Evolutionary conservation across 1,140 invertebrate genomes (phyloP), one percentile per base, ranked within the genome.

Genomic region (Cydia strobilella): DNA sequence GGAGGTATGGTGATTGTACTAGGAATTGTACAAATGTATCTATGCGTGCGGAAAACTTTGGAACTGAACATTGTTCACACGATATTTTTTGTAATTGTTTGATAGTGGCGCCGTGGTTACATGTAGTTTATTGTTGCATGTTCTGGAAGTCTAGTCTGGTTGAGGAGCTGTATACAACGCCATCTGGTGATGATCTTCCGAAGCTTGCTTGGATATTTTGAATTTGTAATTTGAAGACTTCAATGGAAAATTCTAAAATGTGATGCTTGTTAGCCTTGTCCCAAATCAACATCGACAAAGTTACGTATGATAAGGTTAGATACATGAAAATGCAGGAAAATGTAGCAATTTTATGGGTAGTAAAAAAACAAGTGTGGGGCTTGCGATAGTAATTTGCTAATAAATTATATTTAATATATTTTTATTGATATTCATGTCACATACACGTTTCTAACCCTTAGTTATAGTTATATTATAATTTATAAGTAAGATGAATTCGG

Each of bases 141-240:
- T 69, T 35, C 65, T 69, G 65, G 27, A 69, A 69, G 65, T 0
- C 2, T 69, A 59, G 51, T 54, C 15, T 9, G 15, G 15, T n/a
- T 54, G 51, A 42, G 10, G 9, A 42, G 54, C 10, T 59, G 7
- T 59, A 10, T 7, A 7, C 9, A 31, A 10, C 31, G 35, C n/a
- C 65, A 42, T 42, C 65, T 69, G n/a, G 1, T 35, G 31, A 18
- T 20, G 65, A 66, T 66, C n/a, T 66, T 66, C 63, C 25, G 27
- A 35, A 35, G 42, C 42, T 42, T 42, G 39, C 12, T 48, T 15
- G 45, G 45, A 18, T 51, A 18, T 18, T n/a, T 15, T 51, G 18
- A 51, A 18, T 51, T 45, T 45, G 42, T 45, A 13, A 39, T 45
- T 12, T 45, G 13, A 12, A 51, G n/a, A 51, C n/a, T 51, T 51